A percentile compares a stretch with the other conserved stretches of the same genome.
Evolutionary conservation across 2,113 vertebrate species (phyloP).

Genomic region (Gulo gulo): DNA sequence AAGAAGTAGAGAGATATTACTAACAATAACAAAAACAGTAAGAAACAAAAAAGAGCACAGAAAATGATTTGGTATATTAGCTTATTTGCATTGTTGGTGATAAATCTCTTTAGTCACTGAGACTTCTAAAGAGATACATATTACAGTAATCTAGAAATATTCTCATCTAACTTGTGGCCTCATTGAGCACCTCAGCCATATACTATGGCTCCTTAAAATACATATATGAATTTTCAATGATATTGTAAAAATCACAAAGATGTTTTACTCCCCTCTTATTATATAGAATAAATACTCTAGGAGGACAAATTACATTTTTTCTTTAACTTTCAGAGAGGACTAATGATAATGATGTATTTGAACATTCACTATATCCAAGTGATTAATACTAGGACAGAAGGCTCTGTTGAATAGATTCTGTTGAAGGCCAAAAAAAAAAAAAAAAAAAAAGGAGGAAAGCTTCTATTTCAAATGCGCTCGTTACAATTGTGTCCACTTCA

Average conservation of each 20-base stretch:
- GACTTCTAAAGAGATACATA: background rate
- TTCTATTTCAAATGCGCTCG: background rate
- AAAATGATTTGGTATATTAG: background rate
- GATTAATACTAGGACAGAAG: background rate
- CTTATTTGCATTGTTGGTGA: background rate
- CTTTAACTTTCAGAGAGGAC: background rate
- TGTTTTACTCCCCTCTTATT: background rate
- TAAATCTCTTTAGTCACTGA: conserved; percentile 11
- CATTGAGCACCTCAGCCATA: background rate
- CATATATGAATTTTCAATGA: background rate
- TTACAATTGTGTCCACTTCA: background rate
- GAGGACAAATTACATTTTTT: background rate
- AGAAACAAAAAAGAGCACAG: background rate
- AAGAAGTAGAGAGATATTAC: background rate
- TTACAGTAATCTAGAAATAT: background rate
- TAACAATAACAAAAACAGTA: background rate
- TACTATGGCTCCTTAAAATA: background rate
- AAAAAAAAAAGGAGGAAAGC: background rate
- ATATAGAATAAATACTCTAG: background rate
- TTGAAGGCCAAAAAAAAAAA: background rate
- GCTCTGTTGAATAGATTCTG: background rate
- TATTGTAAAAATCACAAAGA: background rate
- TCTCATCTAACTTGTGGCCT: background rate
- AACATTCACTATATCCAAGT: background rate
- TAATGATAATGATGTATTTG: background rate